A percentile compares a stretch with the other conserved stretches of the same genome.
These are phyloP conservation scores for Xiphophorus birchmanni DNA, from an alignment of 2,797 vertebrate species.

Conservation along the genomic window DNA sequence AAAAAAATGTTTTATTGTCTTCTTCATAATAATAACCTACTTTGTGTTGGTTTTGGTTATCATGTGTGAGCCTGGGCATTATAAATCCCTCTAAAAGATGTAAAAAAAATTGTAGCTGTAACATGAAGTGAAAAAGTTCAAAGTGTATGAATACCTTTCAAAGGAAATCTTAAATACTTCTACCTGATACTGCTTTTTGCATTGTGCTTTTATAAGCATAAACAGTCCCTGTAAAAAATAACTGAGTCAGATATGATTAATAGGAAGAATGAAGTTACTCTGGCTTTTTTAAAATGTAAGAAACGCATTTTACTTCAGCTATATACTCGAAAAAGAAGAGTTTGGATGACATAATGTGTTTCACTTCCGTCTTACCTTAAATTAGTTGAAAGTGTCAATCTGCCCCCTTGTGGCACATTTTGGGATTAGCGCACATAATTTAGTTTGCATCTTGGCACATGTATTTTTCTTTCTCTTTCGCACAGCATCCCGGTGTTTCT, in stretches of 20 bases:
- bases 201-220: background rate
- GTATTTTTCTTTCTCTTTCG: background rate
- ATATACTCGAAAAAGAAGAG: background rate
- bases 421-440: conserved; percentile 18
- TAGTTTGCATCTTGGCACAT: conserved; percentile 20
- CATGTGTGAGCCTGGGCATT: background rate
- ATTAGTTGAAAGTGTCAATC: conserved; percentile 39
- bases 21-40: background rate
- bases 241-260: background rate
- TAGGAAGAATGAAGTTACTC: background rate
- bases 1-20: background rate
- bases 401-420: conserved; percentile 62
- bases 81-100: background rate
- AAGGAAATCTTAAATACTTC: background rate
- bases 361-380: conserved; percentile 30
- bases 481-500: background rate
- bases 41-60: background rate
- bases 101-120: background rate
- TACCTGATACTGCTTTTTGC: background rate
- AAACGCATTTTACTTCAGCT: background rate
- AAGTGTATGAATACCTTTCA: no score
- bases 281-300: background rate
- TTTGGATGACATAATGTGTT: conserved; percentile 27
- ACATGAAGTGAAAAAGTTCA: background rate
- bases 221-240: background rate